Percentiles rank a stretch among this genome's conserved stretches.
Conservation (phyloP, 2,888 invertebrate genomes). For the Stegophylla sp. region DNA sequence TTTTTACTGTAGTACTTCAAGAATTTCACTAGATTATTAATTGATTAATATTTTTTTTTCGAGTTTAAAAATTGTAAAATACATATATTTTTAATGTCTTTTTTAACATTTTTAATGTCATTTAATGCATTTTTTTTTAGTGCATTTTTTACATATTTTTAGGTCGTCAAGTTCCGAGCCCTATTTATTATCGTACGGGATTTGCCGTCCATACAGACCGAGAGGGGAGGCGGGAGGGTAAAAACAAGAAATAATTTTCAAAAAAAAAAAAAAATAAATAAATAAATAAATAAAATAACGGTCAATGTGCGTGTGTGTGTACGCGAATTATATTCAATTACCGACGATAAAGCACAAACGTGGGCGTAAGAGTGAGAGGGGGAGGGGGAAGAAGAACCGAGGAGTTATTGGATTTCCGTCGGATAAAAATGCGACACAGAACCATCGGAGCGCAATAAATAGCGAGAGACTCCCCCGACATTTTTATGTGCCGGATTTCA, state of each 20-base stretch:
- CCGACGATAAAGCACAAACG: slow-evolving; percentile 22
- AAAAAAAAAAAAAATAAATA: slow-evolving; percentile 3
- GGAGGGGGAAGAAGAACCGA: slow-evolving; percentile 2
- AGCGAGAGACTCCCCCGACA: slow-evolving; percentile 53
- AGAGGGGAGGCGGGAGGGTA: background rate
- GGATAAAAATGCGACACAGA: slow-evolving; percentile 53
- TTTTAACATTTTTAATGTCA: no score
- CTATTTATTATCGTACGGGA: background rate
- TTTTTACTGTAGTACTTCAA: no score
- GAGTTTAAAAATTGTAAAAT: no score
- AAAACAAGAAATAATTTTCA: slow-evolving; percentile 22
- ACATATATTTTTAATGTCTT: no score
- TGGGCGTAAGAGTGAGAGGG: background rate
- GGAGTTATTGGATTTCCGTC: slow-evolving; percentile 54
- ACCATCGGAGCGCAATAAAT: slow-evolving; percentile 55
- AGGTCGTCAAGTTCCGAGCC: no score
- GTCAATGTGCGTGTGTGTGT: slow-evolving; percentile 29
- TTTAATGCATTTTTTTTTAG: no score
- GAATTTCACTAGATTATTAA: no score
- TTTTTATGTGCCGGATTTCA: slow-evolving; percentile 59
- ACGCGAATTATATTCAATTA: slow-evolving; percentile 56
- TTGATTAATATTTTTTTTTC: no score
- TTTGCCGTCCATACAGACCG: background rate
- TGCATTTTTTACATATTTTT: no score
- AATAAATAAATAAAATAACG: slow-evolving; percentile 5